Evolutionary conservation across 2,888 invertebrate species (phyloP).

Genomic region (Dynastes grantii): DNA sequence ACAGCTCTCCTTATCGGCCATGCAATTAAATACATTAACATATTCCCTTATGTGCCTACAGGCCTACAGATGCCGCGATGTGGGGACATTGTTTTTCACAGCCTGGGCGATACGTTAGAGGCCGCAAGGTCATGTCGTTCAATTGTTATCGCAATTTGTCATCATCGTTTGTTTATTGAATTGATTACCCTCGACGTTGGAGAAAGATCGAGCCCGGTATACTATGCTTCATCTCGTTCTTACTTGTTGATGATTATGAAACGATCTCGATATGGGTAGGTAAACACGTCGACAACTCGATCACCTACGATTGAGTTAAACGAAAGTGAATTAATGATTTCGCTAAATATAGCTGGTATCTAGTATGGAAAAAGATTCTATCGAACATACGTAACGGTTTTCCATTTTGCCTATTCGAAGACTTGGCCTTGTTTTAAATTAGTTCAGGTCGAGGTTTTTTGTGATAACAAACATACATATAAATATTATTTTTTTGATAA

Average conservation of each 20-base stretch:
- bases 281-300: neutral
- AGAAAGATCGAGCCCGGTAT: too few relatives aligned
- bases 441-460: conserved; percentile 3
- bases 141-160: conserved; percentile 44
- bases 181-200: conserved; percentile 20
- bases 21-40: conserved; percentile 33
- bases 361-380: neutral
- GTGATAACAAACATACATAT: neutral
- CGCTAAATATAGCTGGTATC: conserved; percentile 15
- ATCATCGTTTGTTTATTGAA: conserved; percentile 37
- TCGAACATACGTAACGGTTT: conserved; percentile 1
- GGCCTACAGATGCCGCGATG: neutral
- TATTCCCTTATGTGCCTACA: neutral
- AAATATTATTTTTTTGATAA: neutral
- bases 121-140: conserved; percentile 27
- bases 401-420: neutral
- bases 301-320: conserved; percentile 7
- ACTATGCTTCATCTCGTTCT: neutral
- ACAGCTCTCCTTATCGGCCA: conserved; percentile 1
- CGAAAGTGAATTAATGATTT: conserved; percentile 31
- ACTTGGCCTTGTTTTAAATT: neutral
- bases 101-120: neutral
- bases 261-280: neutral
- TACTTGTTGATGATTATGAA: neutral
- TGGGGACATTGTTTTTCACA: neutral